A percentile compares a stretch with the other conserved stretches of the same genome.
Evolutionary conservation across 2,888 invertebrate species (phyloP).

Genomic region (Hirudinaria manillensis): DNA sequence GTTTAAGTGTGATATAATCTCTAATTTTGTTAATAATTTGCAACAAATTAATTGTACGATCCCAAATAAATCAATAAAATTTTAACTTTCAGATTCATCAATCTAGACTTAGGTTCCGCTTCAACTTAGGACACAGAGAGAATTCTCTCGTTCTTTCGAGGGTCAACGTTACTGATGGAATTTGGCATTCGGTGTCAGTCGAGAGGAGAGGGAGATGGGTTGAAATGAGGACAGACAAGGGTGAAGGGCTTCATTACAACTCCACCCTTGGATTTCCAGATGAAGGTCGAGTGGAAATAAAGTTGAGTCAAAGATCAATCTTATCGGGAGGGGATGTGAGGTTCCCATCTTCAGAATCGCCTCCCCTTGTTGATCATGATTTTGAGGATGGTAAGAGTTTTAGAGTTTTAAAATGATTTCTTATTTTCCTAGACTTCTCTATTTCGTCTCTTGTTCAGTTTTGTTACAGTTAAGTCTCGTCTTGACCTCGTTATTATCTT

Average conservation of each 20-base stretch:
- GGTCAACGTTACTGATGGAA: conserved; percentile 85
- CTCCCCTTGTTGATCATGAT: conserved; percentile 39
- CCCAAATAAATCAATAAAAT: no score
- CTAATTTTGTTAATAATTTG: no score
- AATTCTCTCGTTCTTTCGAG: conserved; percentile 85
- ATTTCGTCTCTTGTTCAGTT: no score
- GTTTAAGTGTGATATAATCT: no score
- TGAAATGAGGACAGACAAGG: conserved; percentile 84
- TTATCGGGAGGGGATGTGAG: conserved; percentile 41
- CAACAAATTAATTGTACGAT: no score
- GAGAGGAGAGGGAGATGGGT: conserved; percentile 87
- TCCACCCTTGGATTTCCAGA: conserved; percentile 56
- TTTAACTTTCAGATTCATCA: not conserved
- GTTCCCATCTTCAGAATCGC: conserved; percentile 39
- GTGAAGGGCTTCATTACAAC: conserved; percentile 66
- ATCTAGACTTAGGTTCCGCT: conserved; percentile 74
- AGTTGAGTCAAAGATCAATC: conserved; percentile 38
- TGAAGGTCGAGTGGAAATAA: conserved; percentile 37
- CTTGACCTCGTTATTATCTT: no score
- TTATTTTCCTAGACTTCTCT: no score
- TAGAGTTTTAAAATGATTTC: no score
- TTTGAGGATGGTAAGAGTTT: conserved; percentile 37
- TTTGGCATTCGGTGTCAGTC: conserved; percentile 90
- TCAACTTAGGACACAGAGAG: conserved; percentile 80
- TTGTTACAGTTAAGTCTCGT: no score